Conservation (phyloP, 2,113 vertebrate genomes). For the Columbina picui region DNA sequence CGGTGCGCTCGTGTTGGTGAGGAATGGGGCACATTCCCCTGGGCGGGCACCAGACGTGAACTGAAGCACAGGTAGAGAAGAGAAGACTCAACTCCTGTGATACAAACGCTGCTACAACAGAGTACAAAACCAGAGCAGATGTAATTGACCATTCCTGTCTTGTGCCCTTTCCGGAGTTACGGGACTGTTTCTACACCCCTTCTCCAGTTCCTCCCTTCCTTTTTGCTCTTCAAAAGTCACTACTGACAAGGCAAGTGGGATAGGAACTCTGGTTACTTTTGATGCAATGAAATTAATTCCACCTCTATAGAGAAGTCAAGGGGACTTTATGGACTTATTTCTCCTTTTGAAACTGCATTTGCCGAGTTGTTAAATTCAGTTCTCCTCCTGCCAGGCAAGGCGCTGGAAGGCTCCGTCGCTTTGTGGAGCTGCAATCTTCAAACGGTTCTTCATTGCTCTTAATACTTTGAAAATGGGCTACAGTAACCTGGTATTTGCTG, state of each 20-base stretch:
- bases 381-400: neutral
- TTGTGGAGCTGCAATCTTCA: neutral
- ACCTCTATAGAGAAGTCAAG: neutral
- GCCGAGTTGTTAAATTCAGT: neutral
- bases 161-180: neutral
- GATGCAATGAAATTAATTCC: conserved; percentile 16
- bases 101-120: neutral
- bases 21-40: too few relatives aligned
- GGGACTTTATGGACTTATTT: neutral
- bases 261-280: neutral
- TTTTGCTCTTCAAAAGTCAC: neutral
- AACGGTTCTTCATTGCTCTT: neutral
- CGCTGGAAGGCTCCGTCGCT: neutral
- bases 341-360: conserved; percentile 6
- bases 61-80: neutral
- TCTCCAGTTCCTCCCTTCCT: neutral
- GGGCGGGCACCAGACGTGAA: too few relatives aligned
- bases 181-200: neutral
- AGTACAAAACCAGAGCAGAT: neutral
- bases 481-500: neutral
- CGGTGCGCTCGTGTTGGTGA: too few relatives aligned
- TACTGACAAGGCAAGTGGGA: neutral
- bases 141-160: neutral
- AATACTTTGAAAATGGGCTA: neutral
- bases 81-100: neutral